Evolutionary conservation across 2,797 vertebrate genomes (phyloP).

Genomic region (Eulemur albifrons): DNA sequence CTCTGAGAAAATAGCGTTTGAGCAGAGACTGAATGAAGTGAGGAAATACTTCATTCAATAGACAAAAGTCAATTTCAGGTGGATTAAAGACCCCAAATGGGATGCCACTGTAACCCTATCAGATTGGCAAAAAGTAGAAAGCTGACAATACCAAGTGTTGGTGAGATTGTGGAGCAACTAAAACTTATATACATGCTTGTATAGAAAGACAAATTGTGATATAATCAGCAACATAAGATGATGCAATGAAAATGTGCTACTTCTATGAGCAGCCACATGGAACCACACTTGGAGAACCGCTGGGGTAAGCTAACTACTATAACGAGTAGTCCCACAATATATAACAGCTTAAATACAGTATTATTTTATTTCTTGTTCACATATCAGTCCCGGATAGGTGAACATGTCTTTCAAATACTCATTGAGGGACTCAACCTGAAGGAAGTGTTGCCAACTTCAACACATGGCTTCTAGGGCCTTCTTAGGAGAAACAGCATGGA

Average conservation of each 20-base stretch:
- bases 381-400: neutral
- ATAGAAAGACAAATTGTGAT: neutral
- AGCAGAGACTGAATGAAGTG: neutral
- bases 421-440: neutral
- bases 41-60: neutral
- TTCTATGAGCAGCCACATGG: neutral
- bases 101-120: neutral
- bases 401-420: neutral
- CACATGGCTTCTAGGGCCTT: neutral
- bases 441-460: neutral
- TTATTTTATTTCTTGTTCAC: neutral
- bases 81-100: neutral
- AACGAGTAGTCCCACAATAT: neutral
- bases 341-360: neutral
- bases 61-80: neutral
- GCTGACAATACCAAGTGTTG: neutral
- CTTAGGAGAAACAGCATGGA: neutral
- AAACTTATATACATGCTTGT: too few relatives aligned
- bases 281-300: neutral
- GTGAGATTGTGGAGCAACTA: neutral
- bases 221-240: neutral
- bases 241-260: neutral
- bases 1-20: neutral
- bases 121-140: neutral
- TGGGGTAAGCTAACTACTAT: too few relatives aligned